A percentile compares a stretch with the other conserved stretches of the same genome.
Conservation (phyloP, 53 echinoderm and acorn worm species). For the Crossaster papposus region DNA sequence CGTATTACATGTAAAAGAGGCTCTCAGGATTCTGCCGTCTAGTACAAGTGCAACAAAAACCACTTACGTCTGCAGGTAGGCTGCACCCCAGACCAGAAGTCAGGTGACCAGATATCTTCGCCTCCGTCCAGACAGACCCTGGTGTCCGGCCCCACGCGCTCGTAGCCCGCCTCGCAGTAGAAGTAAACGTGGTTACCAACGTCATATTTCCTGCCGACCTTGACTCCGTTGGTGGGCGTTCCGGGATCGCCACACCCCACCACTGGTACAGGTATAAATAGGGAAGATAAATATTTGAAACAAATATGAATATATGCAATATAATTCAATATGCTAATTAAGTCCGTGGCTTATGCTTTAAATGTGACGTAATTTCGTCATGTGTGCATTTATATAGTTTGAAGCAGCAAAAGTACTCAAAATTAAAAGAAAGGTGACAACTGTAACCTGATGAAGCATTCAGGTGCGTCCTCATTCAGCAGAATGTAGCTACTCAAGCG, state of each 20-base stretch:
- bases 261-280: not conserved
- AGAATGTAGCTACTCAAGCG: too few species aligned
- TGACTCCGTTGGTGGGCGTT: slow-evolving; percentile 34
- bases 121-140: slow-evolving; percentile 25
- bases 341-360: too few species aligned
- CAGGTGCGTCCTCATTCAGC: too few species aligned
- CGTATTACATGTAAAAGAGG: too few species aligned
- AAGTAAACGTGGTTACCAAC: slow-evolving; percentile 24
- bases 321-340: too few species aligned
- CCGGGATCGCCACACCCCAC: slow-evolving; percentile 52
- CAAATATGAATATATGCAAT: not conserved
- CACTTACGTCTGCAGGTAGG: slow-evolving; percentile 70
- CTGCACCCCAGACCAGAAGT: slow-evolving; percentile 52
- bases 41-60: not conserved
- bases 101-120: slow-evolving; percentile 12
- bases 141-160: slow-evolving; percentile 15
- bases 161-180: slow-evolving; percentile 53
- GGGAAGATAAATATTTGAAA: not conserved
- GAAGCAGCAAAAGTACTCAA: too few species aligned
- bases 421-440: too few species aligned
- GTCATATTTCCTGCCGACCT: slow-evolving; percentile 25
- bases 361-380: too few species aligned
- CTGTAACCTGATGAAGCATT: too few species aligned
- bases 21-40: too few species aligned
- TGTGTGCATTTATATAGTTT: too few species aligned